Evolutionary conservation across 2,113 vertebrate genomes (phyloP), one percentile per base, ranked within the genome.

Genomic region (Osmerus mordax): DNA sequence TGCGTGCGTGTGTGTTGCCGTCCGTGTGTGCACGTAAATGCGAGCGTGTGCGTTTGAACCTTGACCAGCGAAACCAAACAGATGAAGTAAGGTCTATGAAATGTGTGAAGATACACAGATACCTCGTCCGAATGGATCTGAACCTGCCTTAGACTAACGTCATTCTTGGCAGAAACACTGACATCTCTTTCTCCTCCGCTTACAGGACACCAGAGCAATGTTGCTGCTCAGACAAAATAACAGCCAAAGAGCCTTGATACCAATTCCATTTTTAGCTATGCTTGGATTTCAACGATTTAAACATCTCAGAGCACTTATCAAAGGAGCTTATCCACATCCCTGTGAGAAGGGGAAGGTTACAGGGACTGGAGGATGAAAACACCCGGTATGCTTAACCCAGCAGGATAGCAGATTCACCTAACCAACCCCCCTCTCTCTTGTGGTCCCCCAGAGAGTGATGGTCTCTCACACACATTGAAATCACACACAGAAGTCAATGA

Each of bases 171-270:
- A 18, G 65, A 68, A 14, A 13, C 29, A 54, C 67, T 69, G 36
- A 55, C 66, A 29, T 2, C 29, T 58, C 21, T 15, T 6, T 73
- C 69, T 77, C 77, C 78, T 78, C 81, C 73, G 66, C 72, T 69
- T 67, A 25, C 41, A 52, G 67, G 69, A 75, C 51, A 14, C 56
- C n/a, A n/a, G 7, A 78, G 64, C 54, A 54, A 74, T 81, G 71
- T 75, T 47, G 3, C 28, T 54, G 4, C 41, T 58, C 4, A 54
- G 6, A 61, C 56, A 41, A 28, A 77, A 70, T 69, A 65, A 8
- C 4, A 71, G 52, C 66, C 71, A 73, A 51, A 76, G 78, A 77
- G 32, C 69, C 70, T 82, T 72, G 84, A 85, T 81, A 78, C 78
- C 59, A 78, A 74, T 67, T 77, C 74, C 70, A 71, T 71, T 81